A percentile compares a stretch with the other conserved stretches of the same genome.
phyloP scores from a whole-genome alignment of 2,888 invertebrate genomes.

The Pimpla rufipes region DNA sequence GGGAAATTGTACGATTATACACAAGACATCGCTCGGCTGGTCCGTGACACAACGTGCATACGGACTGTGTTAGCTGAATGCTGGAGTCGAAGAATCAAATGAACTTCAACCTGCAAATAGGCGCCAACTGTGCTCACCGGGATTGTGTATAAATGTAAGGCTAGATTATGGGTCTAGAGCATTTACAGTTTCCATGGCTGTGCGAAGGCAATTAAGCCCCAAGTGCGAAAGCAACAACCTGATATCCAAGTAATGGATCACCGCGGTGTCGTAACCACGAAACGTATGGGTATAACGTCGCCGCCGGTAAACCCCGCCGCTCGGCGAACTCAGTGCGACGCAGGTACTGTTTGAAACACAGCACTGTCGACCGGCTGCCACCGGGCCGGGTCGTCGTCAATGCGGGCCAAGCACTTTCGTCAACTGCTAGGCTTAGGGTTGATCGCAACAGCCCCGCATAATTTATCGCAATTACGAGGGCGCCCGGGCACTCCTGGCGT shows the following conservation, averaged over 20 bases:
- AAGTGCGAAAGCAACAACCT: slow-evolving; percentile 23
- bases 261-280: slow-evolving; percentile 44
- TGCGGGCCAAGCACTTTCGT: slow-evolving; percentile 57
- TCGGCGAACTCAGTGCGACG: slow-evolving; percentile 25
- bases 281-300: slow-evolving; percentile 41
- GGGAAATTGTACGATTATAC: not conserved
- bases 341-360: slow-evolving; percentile 17
- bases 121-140: too few species aligned
- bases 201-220: slow-evolving; percentile 18
- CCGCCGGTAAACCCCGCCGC: slow-evolving; percentile 33
- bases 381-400: slow-evolving; percentile 40
- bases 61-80: not conserved
- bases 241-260: slow-evolving; percentile 13
- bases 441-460: slow-evolving; percentile 64
- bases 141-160: not conserved
- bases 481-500: slow-evolving; percentile 37
- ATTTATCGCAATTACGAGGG: slow-evolving; percentile 67
- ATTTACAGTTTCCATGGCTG: not conserved
- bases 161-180: not conserved
- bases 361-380: slow-evolving; percentile 41
- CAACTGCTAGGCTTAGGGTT: slow-evolving; percentile 50
- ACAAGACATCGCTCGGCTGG: too few species aligned
- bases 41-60: too few species aligned
- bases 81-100: not conserved
- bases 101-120: not conserved